Base-by-base conservation (phyloP, 2,113 vertebrate species). In the Nymphicus hollandicus region DNA sequence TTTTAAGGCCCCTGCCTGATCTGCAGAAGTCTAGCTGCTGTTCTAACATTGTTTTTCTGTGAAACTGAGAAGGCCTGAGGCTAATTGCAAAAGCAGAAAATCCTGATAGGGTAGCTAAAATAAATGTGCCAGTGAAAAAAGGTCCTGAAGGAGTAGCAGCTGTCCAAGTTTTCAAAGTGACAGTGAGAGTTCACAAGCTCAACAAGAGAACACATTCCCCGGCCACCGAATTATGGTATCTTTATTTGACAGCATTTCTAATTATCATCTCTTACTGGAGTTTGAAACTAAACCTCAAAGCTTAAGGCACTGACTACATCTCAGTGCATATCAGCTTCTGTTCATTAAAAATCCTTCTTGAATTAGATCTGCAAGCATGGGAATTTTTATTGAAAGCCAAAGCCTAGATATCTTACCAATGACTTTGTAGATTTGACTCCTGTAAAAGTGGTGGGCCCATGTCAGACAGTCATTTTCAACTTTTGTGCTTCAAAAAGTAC, bases 381-480 rank as follows among this genome's bases (percentile, higher is more conserved):
- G 80, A 86, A 86, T 86, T 85, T 84, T 78, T 90, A 53, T 29
- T 88, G 76, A 96, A 97, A 97, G 71, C 49, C 52, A 93, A 94
- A 95, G 35, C 6, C 64, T 94, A 69, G 76, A 29, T 78, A 95
- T 89, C 76, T 96, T 95, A 55, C 63, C 76, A 87, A 91, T 52
- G 91, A 41, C 91, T 97, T 93, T 85, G 69, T 61, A 91, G 82
- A 88, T 89, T 84, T 95, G 83, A 94, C 61, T 93, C 52, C 69
- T 91, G 41, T 15, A 91, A 95, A 93, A 96, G 86, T 74, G 88
- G 70, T 79, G 47, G 77, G 19, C 70, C 79, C 53, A 33, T 50
- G 70, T 91, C 94, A 97, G 76, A 74, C 86, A 89, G 91, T 88
- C 12, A 81, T 96, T 94, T 96, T 90, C 90, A 93, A 94, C 94